These are phyloP conservation scores for Unio delphinus DNA, from an alignment of 2,888 invertebrate species.

Conservation along the genomic window DNA sequence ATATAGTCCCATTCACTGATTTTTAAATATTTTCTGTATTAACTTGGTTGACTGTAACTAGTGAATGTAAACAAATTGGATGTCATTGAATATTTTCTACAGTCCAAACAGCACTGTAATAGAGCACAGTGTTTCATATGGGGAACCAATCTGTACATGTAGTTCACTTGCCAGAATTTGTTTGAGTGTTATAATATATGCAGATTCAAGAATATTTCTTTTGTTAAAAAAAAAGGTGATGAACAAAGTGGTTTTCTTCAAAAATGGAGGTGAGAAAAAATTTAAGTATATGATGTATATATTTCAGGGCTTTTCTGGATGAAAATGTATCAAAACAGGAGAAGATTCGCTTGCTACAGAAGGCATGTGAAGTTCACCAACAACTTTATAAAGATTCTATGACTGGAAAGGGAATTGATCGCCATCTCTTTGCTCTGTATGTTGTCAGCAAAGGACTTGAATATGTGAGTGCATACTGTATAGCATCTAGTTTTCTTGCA, in stretches of 20 bases:
- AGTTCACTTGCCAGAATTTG: too few species aligned
- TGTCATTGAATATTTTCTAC: too few species aligned
- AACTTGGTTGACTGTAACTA: too few species aligned
- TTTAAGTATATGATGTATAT: slow-evolving; percentile 1
- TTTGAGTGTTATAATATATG: too few species aligned
- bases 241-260: background rate
- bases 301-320: slow-evolving; percentile 68
- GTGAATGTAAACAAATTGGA: too few species aligned
- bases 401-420: slow-evolving; percentile 73
- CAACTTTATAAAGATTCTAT: slow-evolving; percentile 73
- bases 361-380: slow-evolving; percentile 71
- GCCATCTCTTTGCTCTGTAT: slow-evolving; percentile 74
- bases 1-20: too few species aligned
- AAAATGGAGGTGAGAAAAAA: background rate
- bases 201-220: background rate
- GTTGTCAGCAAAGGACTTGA: slow-evolving; percentile 73
- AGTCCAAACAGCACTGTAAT: too few species aligned
- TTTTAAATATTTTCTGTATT: too few species aligned
- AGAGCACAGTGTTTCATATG: too few species aligned
- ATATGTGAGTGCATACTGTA: slow-evolving; percentile 66
- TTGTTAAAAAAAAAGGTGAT: background rate
- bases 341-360: slow-evolving; percentile 66
- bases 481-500: too few species aligned
- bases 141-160: too few species aligned
- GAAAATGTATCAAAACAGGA: slow-evolving; percentile 59